Evolutionary conservation across 2,797 vertebrate species (phyloP).

Genomic region (Sebastes goodei): DNA sequence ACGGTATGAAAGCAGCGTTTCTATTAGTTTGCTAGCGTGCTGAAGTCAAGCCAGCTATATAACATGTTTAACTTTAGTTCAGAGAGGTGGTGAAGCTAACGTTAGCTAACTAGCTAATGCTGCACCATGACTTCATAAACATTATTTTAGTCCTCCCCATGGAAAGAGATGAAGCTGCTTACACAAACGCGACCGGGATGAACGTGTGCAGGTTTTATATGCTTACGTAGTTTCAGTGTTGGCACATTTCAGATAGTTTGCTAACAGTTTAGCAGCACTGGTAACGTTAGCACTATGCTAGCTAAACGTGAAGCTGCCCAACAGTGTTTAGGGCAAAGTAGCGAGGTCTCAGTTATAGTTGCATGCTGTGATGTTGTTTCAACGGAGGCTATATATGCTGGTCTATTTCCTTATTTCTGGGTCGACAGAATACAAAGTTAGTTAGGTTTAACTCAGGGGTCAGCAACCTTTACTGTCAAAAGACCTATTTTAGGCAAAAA

Average conservation of each 20-base stretch:
- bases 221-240: background rate
- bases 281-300: background rate
- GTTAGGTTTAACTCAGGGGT: background rate
- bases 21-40: rapidly evolving
- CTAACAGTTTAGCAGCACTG: background rate
- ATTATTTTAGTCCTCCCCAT: rapidly evolving
- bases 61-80: background rate
- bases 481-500: too few relatives aligned
- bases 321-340: background rate
- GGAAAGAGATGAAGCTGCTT: background rate
- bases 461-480: too few relatives aligned
- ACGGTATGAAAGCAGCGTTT: slow-evolving; percentile 23
- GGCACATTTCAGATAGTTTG: background rate
- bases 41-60: background rate
- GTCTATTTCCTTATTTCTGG: background rate
- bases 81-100: slow-evolving; percentile 1
- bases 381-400: background rate
- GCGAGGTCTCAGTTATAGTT: too few relatives aligned
- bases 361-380: background rate
- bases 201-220: background rate
- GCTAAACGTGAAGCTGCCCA: background rate
- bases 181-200: background rate
- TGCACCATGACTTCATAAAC: background rate
- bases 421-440: background rate
- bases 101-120: slow-evolving; percentile 16